phyloP scores from a whole-genome alignment of 2,797 vertebrate genomes.

The Hypotaenidia philippensis region DNA sequence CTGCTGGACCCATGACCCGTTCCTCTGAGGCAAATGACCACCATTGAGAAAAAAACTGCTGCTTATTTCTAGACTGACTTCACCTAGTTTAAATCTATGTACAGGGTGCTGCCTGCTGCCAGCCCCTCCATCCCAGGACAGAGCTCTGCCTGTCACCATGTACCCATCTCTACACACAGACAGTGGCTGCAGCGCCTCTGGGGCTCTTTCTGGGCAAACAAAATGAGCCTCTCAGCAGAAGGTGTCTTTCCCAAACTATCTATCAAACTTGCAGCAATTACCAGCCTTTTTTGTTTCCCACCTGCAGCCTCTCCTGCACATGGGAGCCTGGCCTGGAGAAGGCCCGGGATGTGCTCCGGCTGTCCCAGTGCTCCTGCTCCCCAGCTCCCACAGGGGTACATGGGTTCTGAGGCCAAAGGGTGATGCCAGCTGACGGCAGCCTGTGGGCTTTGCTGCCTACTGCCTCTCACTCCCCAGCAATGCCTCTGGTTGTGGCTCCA shows the following conservation, averaged over 20 bases:
- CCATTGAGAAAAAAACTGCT: not conserved
- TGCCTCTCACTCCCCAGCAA: not conserved
- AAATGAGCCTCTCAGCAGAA: not conserved
- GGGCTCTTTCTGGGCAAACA: not conserved
- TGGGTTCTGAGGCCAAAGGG: fast-evolving
- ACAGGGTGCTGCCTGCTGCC: not conserved
- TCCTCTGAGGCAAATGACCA: not conserved
- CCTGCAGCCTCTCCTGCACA: not conserved
- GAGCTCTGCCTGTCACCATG: not conserved
- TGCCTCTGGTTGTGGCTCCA: not conserved
- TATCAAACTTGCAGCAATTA: not conserved
- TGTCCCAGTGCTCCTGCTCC: not conserved
- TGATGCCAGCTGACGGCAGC: not conserved
- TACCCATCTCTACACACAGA: not conserved
- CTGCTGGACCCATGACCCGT: not conserved
- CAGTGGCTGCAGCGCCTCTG: not conserved
- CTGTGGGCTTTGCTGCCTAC: not conserved
- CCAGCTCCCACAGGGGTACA: fast-evolving
- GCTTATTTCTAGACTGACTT: not conserved
- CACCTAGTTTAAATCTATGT: not conserved
- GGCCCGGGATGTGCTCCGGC: fast-evolving
- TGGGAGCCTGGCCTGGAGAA: not conserved
- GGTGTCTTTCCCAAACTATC: not conserved
- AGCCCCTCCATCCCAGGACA: not conserved
- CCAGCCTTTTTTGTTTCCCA: not conserved